Percentiles rank a stretch among this genome's conserved stretches.
Evolutionary conservation across 1,140 invertebrate species (phyloP).

Genomic region (Penaeus vannamei): DNA sequence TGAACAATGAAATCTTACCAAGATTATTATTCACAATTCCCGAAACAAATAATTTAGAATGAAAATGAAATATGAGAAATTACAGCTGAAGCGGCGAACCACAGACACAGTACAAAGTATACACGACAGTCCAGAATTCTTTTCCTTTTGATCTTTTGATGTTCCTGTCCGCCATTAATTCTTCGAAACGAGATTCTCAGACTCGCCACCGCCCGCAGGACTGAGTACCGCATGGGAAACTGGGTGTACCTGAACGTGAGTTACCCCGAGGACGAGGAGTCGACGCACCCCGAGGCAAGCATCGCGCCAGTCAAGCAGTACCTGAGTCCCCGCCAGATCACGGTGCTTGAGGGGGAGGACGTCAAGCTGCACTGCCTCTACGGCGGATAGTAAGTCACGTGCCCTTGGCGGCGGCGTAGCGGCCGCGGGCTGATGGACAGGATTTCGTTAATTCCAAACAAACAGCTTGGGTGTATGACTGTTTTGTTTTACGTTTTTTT

Average conservation of each 20-base stretch:
- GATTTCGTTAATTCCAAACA: no score
- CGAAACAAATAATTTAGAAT: no score
- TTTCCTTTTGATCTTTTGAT: no score
- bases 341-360: constrained; percentile 85
- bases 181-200: not conserved
- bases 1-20: no score
- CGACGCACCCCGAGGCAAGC: not conserved
- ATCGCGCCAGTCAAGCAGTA: constrained; percentile 83
- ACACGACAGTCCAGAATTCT: no score
- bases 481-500: no score
- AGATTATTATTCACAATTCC: no score
- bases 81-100: no score
- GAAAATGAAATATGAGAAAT: no score
- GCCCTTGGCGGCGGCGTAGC: not conserved
- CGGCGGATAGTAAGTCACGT: constrained; percentile 80
- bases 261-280: constrained; percentile 3
- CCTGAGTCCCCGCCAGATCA: constrained; percentile 85
- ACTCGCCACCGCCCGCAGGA: constrained; percentile 38
- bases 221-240: constrained; percentile 67
- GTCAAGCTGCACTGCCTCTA: constrained; percentile 90
- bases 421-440: no score
- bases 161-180: not conserved
- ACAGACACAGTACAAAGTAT: no score
- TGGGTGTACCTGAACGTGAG: constrained; percentile 67
- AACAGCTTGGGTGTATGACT: no score